Evolutionary conservation across 2,888 invertebrate genomes (phyloP).

Genomic region (Gonocerus acuteangulatus): DNA sequence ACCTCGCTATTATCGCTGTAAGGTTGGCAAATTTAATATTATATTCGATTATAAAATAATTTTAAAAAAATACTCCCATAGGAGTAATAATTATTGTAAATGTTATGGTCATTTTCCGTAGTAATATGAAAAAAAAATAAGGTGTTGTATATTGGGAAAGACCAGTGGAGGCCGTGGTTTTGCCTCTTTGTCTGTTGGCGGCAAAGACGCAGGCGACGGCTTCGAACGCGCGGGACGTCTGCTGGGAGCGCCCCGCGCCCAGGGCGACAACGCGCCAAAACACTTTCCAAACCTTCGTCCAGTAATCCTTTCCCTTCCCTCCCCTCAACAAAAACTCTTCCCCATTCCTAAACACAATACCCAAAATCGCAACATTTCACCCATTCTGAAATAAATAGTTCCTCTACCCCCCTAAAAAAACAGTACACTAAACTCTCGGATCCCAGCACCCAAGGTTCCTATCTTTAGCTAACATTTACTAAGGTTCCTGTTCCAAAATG

Average conservation of each 20-base stretch:
- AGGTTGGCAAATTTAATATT: constrained; percentile 39
- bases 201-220: constrained; percentile 2
- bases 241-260: constrained; percentile 23
- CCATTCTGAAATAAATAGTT: neutral
- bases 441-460: constrained; percentile 46
- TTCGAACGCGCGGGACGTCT: constrained; percentile 3
- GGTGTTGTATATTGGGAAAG: neutral
- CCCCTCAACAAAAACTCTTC: neutral
- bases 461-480: constrained; percentile 44
- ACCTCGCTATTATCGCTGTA: constrained; percentile 37
- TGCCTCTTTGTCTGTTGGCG: constrained; percentile 25
- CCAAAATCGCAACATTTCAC: neutral
- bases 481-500: constrained; percentile 45
- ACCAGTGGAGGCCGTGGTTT: neutral
- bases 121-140: constrained; percentile 45
- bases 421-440: neutral
- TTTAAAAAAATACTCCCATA: constrained; percentile 47
- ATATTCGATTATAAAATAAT: constrained; percentile 44
- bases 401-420: neutral
- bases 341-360: constrained; percentile 1
- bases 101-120: constrained; percentile 42
- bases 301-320: too few species aligned
- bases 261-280: neutral
- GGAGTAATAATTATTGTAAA: constrained; percentile 50
- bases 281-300: too few species aligned